Evolutionary conservation across 2,113 vertebrate genomes (phyloP).

Genomic region (Ptilonorhynchus violaceus): DNA sequence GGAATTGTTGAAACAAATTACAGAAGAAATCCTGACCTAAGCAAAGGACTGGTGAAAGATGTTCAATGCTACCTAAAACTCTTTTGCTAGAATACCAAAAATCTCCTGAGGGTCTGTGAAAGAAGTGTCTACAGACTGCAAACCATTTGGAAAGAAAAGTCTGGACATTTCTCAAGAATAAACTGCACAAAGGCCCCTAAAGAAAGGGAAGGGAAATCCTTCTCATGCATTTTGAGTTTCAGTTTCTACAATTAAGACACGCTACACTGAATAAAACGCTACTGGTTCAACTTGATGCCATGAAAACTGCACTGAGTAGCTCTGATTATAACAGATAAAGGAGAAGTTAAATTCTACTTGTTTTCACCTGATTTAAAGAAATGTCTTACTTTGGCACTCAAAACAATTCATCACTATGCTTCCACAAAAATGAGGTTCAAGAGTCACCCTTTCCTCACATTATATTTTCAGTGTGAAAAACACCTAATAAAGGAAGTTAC

Average conservation of each 20-base stretch:
- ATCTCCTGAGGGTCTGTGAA: neutral
- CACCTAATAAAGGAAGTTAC: neutral
- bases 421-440: neutral
- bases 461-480: neutral
- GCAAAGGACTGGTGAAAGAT: neutral
- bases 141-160: neutral
- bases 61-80: neutral
- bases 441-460: neutral
- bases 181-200: neutral
- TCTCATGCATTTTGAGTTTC: neutral
- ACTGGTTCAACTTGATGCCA: neutral
- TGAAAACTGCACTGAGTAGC: neutral
- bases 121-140: neutral
- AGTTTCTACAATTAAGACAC: neutral
- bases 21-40: neutral
- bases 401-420: neutral
- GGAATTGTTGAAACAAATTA: neutral
- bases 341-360: neutral
- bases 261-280: neutral
- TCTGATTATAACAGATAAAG: neutral
- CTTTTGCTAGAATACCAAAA: neutral
- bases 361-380: neutral
- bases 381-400: neutral
- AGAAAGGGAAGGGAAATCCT: neutral
- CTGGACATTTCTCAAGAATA: neutral